Evolutionary conservation across 1,140 invertebrate genomes (phyloP), one percentile per base, ranked within the genome.

Genomic region (Drosophila nasuta): DNA sequence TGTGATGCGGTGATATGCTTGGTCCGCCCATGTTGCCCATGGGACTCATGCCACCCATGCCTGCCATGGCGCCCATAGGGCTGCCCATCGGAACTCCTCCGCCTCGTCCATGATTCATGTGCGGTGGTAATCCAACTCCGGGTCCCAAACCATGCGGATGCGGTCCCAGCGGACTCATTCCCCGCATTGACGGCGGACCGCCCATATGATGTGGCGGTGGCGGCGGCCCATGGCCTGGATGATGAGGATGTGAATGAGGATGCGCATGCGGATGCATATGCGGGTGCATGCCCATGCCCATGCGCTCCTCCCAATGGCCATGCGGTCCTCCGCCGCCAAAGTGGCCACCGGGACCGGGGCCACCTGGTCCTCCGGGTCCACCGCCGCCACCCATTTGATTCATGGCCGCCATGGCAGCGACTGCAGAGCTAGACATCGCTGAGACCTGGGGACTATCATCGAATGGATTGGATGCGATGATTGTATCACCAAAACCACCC

Each of bases 381-480:
- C 81, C 75, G 25, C 72, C 77, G 0, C 81, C 86, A 5, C 81
- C 79, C 81, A 91, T 90, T 85, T 94, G 94, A 72, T 94, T 94
- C 81, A 93, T 93, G 93, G 96, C 95, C 20, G 85, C 85, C 81
- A 93, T 93, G 93, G 95, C 95, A 70, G 94, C 93, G 13, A 82
- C 81, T 7, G 83, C 87, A 3, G 85, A 88, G 28, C 82, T 91
- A 3, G 91, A 91, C 85, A 92, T 91, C 6, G 82, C 80, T 38
- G 86, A 81, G 7, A 80, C 85, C 93, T 95, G 94, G 20, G 97
- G 97, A 8, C 96, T 97, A 88, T 99, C 98, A 93, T 99, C 98
- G 93, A 99, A 98, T 28, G 98, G 98, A 93, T 98, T 98, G 62
- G 97, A 98, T 38, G 97, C 98, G 71, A 98, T 95, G 88, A 99